phyloP scores from a whole-genome alignment of 1,140 invertebrate species.

The Laodelphax striatellus region DNA sequence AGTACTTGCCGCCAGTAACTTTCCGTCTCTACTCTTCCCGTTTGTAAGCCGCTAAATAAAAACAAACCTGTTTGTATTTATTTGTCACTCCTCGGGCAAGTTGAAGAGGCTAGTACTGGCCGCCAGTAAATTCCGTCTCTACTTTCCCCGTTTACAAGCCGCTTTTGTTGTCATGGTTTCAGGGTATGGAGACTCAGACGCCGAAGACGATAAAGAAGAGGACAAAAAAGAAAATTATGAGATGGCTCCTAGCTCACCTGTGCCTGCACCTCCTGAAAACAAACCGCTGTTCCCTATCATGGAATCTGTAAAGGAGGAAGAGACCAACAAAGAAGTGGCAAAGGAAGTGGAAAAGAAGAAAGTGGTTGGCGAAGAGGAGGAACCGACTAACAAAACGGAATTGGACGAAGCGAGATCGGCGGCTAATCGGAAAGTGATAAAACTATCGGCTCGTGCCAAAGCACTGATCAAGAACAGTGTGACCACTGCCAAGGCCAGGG shows the following conservation, averaged over 20 bases:
- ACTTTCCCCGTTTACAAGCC: too few relatives aligned
- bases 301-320: neutral
- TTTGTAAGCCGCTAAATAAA: too few relatives aligned
- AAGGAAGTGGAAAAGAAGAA: neutral
- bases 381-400: neutral
- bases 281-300: constrained; percentile 22
- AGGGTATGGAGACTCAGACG: constrained; percentile 33
- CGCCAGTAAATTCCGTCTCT: too few relatives aligned
- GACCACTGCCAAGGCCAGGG: constrained; percentile 17
- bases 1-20: too few relatives aligned
- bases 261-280: too few relatives aligned
- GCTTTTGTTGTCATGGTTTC: neutral
- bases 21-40: too few relatives aligned
- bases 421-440: constrained; percentile 16
- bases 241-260: neutral
- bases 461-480: constrained; percentile 19
- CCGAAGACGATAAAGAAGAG: constrained; percentile 31
- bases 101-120: too few relatives aligned
- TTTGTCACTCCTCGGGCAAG: too few relatives aligned
- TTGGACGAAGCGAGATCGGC: neutral
- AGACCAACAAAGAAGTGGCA: neutral
- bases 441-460: constrained; percentile 22
- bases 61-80: too few relatives aligned
- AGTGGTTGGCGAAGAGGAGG: neutral
- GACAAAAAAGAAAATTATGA: constrained; percentile 11